Conservation (phyloP, 1,140 invertebrate species). For the Drosophila parvula region DNA sequence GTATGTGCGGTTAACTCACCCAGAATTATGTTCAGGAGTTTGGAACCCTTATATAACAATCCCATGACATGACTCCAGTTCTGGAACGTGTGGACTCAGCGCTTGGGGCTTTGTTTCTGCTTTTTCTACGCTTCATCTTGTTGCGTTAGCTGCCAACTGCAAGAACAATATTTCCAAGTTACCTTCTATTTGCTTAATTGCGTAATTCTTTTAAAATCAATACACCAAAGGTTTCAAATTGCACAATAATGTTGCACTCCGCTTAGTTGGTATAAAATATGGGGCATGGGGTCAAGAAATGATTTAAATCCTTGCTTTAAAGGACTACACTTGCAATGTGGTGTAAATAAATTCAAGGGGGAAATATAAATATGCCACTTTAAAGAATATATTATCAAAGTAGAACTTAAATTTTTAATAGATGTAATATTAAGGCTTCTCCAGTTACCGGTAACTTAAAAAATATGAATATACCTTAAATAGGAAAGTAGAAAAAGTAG, state of each 20-base stretch:
- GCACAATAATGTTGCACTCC: background rate
- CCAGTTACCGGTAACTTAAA: no score
- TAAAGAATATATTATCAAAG: background rate
- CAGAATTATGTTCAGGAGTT: slow-evolving; percentile 84
- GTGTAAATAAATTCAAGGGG: background rate
- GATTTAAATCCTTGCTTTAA: background rate
- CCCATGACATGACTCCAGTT: slow-evolving; percentile 84
- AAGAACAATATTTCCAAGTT: slow-evolving; percentile 21
- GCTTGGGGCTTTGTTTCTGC: slow-evolving; percentile 62
- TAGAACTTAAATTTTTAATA: background rate
- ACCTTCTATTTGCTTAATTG: background rate
- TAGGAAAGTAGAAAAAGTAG: no score
- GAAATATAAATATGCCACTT: no score
- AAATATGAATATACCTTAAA: no score
- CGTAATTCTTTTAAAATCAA: slow-evolving; percentile 2
- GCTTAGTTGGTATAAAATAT: background rate
- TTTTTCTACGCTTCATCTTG: slow-evolving; percentile 84
- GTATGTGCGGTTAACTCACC: slow-evolving; percentile 58
- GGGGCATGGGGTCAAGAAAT: background rate
- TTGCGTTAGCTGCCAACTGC: slow-evolving; percentile 61
- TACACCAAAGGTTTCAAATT: background rate
- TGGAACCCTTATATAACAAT: slow-evolving; percentile 84
- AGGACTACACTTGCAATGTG: no score
- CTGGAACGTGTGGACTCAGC: slow-evolving; percentile 56
- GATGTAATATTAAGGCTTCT: no score